phyloP scores from a whole-genome alignment of 2,888 invertebrate species.

The Furcula furcula region DNA sequence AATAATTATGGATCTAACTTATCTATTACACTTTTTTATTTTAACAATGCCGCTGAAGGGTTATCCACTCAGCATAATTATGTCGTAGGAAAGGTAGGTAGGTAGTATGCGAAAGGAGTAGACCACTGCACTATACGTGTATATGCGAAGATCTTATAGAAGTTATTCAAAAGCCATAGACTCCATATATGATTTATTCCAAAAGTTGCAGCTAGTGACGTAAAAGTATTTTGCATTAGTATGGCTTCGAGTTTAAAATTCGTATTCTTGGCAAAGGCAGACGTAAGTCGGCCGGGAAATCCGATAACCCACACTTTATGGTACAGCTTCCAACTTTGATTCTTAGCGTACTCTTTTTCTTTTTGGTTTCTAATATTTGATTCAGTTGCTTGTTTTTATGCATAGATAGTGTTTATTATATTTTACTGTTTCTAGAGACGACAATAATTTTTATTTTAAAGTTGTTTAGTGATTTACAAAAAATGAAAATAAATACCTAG shows the following conservation, averaged over 20 bases:
- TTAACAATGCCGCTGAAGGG: too few relatives aligned
- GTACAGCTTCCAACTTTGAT: not conserved
- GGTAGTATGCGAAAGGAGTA: too few relatives aligned
- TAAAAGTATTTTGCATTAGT: conserved; percentile 34
- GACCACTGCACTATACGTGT: too few relatives aligned
- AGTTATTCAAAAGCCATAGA: conserved; percentile 10
- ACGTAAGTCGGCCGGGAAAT: conserved; percentile 22
- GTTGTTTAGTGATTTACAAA: too few relatives aligned
- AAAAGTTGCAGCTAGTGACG: conserved; percentile 17
- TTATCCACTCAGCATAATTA: too few relatives aligned
- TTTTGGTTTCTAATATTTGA: not conserved
- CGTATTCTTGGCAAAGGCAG: conserved; percentile 25
- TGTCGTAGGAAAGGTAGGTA: too few relatives aligned
- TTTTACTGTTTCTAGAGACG: too few relatives aligned
- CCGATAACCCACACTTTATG: conserved; percentile 25
- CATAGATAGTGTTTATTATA: not conserved
- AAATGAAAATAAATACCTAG: too few relatives aligned
- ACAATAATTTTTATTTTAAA: too few relatives aligned
- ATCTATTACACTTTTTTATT: too few relatives aligned
- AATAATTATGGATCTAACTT: too few relatives aligned
- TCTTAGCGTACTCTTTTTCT: not conserved
- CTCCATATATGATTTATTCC: conserved; percentile 24
- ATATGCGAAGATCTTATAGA: too few relatives aligned
- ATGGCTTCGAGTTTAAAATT: conserved; percentile 28
- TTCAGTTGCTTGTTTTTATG: not conserved